These are phyloP conservation scores for Monochamus saltuarius DNA, from an alignment of 1,140 invertebrate genomes.

Conservation along the genomic window DNA sequence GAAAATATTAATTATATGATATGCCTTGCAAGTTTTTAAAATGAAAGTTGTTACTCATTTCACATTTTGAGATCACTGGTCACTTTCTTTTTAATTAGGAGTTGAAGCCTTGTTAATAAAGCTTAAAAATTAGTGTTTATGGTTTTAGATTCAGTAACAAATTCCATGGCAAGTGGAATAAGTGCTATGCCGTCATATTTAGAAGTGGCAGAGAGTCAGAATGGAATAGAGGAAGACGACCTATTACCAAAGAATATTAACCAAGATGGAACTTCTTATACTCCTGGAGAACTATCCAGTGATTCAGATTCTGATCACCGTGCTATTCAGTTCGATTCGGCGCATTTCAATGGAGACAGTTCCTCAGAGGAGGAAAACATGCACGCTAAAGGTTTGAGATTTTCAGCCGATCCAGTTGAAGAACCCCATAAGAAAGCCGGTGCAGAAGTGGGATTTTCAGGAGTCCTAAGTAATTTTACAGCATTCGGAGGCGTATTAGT, in stretches of 20 bases:
- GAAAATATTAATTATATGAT: too few species aligned
- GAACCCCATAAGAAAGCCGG: constrained; percentile 12
- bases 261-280: constrained; percentile 17
- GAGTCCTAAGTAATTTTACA: constrained; percentile 14
- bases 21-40: too few species aligned
- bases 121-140: too few species aligned
- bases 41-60: too few species aligned
- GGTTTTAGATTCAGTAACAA: constrained; percentile 43
- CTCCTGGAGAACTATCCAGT: constrained; percentile 36
- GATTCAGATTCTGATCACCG: constrained; percentile 43
- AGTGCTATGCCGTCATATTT: constrained; percentile 43
- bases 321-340: constrained; percentile 39
- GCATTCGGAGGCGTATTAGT: constrained; percentile 26
- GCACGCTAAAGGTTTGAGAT: constrained; percentile 29
- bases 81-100: too few species aligned
- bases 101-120: too few species aligned
- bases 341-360: constrained; percentile 41
- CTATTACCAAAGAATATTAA: constrained; percentile 22
- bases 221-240: constrained; percentile 43
- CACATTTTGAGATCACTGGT: too few species aligned
- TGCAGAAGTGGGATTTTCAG: constrained; percentile 4
- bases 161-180: constrained; percentile 39
- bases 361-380: constrained; percentile 38
- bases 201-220: constrained; percentile 35
- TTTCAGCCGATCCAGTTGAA: constrained; percentile 22